phyloP scores from a whole-genome alignment of 2,797 vertebrate genomes.

The Cyprinodon diabolis region DNA sequence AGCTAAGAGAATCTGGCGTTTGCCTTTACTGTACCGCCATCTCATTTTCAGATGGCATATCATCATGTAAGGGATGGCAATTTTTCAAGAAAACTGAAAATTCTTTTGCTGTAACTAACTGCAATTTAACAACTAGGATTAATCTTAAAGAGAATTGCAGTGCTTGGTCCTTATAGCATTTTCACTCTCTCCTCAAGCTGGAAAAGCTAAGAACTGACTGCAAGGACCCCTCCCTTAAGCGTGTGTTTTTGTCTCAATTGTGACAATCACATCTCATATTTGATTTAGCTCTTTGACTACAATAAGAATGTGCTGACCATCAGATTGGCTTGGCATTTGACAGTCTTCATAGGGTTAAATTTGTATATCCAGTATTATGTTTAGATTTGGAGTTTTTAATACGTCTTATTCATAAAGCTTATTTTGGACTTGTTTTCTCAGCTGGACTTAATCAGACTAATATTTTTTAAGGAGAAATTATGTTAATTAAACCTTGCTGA shows the following conservation, averaged over 20 bases:
- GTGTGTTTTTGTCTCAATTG: background rate
- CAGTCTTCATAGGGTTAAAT: constrained; percentile 3
- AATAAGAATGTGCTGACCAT: constrained; percentile 4
- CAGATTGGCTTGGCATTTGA: constrained; percentile 3
- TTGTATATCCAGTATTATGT: constrained; percentile 1
- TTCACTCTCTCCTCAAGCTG: background rate
- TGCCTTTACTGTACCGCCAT: background rate
- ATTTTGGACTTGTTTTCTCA: background rate
- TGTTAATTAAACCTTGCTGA: background rate
- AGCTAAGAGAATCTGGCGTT: constrained; percentile 7
- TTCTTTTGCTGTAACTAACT: background rate
- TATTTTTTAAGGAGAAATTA: background rate
- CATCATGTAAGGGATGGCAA: background rate
- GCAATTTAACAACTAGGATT: constrained; percentile 4
- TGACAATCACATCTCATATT: background rate
- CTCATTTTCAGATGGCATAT: background rate
- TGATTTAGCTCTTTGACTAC: background rate
- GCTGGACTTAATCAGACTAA: background rate
- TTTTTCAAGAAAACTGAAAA: constrained; percentile 1
- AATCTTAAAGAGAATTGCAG: constrained; percentile 3
- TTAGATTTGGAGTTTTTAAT: constrained; percentile 4
- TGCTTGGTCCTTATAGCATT: background rate
- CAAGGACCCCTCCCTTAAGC: background rate
- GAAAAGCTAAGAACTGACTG: background rate
- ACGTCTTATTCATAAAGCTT: background rate